phyloP scores from a whole-genome alignment of 2,113 vertebrate species.

The Callipepla californica region DNA sequence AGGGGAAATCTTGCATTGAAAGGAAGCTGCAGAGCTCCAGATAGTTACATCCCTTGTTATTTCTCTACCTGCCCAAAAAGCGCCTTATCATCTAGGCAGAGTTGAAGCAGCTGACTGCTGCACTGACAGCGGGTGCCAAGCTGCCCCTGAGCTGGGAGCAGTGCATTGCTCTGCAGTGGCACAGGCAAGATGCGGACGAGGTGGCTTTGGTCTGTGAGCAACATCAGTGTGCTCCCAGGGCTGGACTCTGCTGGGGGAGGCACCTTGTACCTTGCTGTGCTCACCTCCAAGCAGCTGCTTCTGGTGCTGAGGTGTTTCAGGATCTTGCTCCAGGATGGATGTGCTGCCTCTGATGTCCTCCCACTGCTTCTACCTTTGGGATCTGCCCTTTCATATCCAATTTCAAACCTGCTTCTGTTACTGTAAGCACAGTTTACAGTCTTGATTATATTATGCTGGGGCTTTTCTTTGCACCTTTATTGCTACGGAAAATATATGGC shows the following conservation, averaged over 20 bases:
- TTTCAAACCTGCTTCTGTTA: neutral
- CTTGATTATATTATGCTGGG: rapidly evolving
- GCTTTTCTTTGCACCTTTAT: rapidly evolving
- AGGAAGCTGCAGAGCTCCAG: neutral
- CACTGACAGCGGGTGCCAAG: neutral
- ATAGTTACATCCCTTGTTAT: rapidly evolving
- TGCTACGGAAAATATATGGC: rapidly evolving
- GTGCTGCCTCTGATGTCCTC: neutral
- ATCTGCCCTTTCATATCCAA: neutral
- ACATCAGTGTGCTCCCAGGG: rapidly evolving
- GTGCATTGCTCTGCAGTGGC: neutral
- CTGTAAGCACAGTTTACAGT: neutral
- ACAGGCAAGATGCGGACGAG: neutral
- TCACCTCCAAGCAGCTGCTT: rapidly evolving
- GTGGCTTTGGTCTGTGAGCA: neutral
- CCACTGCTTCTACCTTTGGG: rapidly evolving
- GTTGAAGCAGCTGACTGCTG: neutral
- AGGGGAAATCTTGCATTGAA: rapidly evolving
- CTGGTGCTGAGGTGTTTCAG: too few species aligned
- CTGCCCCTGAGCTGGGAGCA: rapidly evolving
- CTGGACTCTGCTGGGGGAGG: neutral
- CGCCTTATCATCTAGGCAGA: rapidly evolving
- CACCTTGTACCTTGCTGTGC: rapidly evolving
- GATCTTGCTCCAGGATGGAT: rapidly evolving
- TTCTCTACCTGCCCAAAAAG: rapidly evolving